A percentile compares a stretch with the other conserved stretches of the same genome.
phyloP scores from a whole-genome alignment of 1,140 invertebrate species.

The Heliothis virescens region DNA sequence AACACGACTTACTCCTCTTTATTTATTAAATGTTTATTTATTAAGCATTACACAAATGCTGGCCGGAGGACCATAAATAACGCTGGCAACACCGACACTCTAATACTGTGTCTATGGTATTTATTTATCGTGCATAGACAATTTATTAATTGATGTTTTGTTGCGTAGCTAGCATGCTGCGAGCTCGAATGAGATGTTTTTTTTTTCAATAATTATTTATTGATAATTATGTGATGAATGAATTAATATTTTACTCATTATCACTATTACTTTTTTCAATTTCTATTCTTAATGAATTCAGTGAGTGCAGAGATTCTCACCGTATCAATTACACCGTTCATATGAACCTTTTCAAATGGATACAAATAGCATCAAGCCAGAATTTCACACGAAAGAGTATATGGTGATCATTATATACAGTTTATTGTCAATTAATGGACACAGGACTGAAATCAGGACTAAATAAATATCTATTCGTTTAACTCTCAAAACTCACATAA shows the following conservation, averaged over 20 bases:
- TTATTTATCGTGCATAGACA: conserved; percentile 53
- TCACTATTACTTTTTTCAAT: neutral
- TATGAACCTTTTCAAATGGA: too few species aligned
- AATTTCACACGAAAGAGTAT: too few species aligned
- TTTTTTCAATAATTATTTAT: conserved; percentile 33
- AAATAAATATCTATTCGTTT: too few species aligned
- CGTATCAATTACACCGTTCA: too few species aligned
- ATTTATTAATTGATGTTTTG: conserved; percentile 44
- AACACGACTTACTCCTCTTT: conserved; percentile 42
- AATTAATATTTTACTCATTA: conserved; percentile 3
- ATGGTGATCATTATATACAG: too few species aligned
- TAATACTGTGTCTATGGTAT: conserved; percentile 49
- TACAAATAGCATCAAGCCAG: too few species aligned
- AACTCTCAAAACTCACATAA: too few species aligned
- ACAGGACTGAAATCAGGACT: too few species aligned
- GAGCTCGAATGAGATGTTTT: conserved; percentile 23
- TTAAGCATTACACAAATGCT: conserved; percentile 50
- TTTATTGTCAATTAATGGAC: too few species aligned
- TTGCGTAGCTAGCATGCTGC: conserved; percentile 41
- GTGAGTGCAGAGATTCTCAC: too few species aligned
- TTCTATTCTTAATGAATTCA: neutral
- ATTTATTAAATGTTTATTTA: conserved; percentile 50
- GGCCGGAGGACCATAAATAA: conserved; percentile 45
- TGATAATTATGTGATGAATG: conserved; percentile 5
- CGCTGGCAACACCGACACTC: conserved; percentile 44